Evolutionary conservation across 2,113 vertebrate genomes (phyloP).

Genomic region (Pristiophorus japonicus): DNA sequence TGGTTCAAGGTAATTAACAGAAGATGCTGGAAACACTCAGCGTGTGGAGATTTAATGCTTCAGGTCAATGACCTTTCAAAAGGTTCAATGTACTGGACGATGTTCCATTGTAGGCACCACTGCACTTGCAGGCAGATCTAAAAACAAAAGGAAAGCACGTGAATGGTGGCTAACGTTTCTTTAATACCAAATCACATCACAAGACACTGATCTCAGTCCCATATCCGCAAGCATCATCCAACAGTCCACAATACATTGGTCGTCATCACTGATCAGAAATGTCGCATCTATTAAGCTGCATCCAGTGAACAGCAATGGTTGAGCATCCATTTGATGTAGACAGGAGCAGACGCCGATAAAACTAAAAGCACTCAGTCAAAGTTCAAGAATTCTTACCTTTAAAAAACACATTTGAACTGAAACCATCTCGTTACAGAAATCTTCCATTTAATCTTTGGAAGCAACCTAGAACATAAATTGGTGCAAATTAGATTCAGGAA

Average conservation of each 20-base stretch:
- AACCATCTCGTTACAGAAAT: neutral
- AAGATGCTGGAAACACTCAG: neutral
- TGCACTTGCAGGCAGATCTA: neutral
- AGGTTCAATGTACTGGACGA: neutral
- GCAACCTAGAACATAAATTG: neutral
- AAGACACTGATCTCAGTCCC: conserved; percentile 70
- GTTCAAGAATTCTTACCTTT: neutral
- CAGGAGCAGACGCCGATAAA: neutral
- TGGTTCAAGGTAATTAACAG: neutral
- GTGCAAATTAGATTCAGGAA: neutral
- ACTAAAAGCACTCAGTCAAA: neutral
- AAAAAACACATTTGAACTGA: neutral
- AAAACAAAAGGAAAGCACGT: neutral
- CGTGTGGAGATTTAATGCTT: neutral
- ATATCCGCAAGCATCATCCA: conserved; percentile 84
- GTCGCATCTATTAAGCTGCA: neutral
- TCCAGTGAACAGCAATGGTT: neutral
- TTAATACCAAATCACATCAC: neutral
- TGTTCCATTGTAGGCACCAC: neutral
- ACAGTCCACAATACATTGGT: conserved; percentile 53
- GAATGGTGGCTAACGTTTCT: no score
- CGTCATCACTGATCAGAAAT: conserved; percentile 67
- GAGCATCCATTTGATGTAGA: neutral
- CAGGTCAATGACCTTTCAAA: neutral
- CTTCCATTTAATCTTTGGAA: neutral